Evolutionary conservation across 2,888 invertebrate species (phyloP).

Genomic region (Sminthurides aquaticus): DNA sequence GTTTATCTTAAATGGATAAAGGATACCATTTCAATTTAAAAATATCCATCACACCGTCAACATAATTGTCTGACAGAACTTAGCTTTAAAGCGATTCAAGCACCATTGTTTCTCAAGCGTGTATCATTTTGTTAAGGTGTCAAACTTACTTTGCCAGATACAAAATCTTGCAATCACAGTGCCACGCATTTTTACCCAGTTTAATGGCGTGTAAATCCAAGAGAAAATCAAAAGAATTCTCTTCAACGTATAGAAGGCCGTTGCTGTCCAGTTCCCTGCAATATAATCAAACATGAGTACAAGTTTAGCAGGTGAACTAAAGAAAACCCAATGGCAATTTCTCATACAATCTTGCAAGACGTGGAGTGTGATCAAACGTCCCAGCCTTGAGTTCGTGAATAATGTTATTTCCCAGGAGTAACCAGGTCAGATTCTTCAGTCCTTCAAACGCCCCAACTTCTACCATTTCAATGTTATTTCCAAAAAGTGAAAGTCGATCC

Average conservation of each 20-base stretch:
- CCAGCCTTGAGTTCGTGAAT: constrained; percentile 58
- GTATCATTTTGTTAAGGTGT: too few species aligned
- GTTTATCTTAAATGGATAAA: too few species aligned
- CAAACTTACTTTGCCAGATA: constrained; percentile 59
- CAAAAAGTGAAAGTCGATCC: constrained; percentile 61
- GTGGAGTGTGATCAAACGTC: constrained; percentile 58
- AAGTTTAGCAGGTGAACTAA: too few species aligned
- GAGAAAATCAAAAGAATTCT: constrained; percentile 59
- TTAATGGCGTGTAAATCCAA: constrained; percentile 60
- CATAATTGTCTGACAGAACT: too few species aligned
- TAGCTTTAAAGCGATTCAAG: too few species aligned
- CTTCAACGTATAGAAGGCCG: constrained; percentile 61
- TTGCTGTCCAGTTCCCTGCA: constrained; percentile 68
- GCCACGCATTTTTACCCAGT: constrained; percentile 70
- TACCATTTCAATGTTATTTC: constrained; percentile 60
- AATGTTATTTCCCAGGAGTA: constrained; percentile 65
- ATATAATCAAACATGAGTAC: constrained; percentile 36
- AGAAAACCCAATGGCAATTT: background rate
- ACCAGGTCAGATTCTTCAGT: constrained; percentile 57
- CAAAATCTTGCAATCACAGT: constrained; percentile 67
- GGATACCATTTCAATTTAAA: too few species aligned
- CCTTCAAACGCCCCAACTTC: constrained; percentile 58
- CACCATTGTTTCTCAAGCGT: too few species aligned
- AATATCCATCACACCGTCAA: too few species aligned
- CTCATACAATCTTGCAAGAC: constrained; percentile 64